phyloP scores from a whole-genome alignment of 2,797 vertebrate species.

The Rousettus madagascariensis region DNA sequence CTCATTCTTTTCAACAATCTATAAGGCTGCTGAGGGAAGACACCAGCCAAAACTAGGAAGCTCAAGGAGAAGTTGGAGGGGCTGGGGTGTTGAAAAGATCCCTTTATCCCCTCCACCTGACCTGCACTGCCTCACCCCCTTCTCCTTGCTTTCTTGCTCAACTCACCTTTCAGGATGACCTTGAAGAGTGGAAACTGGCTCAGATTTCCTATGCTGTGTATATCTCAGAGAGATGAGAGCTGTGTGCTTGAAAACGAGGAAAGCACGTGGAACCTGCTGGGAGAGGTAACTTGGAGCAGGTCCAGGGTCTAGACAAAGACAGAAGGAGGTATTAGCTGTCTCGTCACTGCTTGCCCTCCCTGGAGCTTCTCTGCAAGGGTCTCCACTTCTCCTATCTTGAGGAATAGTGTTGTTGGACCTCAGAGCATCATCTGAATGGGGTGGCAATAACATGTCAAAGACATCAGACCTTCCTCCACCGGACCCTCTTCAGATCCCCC shows the following conservation, averaged over 20 bases:
- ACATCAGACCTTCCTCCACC: background rate
- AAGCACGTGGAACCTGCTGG: background rate
- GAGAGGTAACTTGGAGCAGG: background rate
- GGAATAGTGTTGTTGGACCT: background rate
- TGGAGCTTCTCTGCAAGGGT: background rate
- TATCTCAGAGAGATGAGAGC: background rate
- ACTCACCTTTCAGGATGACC: constrained; percentile 41
- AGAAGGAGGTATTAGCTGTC: background rate
- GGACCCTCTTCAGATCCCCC: background rate
- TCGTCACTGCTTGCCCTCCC: fast-evolving
- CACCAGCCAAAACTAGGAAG: background rate
- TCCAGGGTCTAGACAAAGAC: background rate
- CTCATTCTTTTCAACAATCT: constrained; percentile 49
- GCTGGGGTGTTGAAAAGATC: background rate
- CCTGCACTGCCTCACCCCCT: too few species aligned
- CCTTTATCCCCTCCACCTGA: background rate
- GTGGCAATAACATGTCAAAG: background rate
- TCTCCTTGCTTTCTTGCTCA: background rate
- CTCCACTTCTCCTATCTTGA: background rate
- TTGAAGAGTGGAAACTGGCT: constrained; percentile 43
- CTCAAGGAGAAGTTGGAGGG: background rate
- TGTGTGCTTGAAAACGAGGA: background rate
- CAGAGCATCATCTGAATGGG: background rate
- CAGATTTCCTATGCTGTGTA: background rate
- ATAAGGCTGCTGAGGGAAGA: background rate